These are phyloP conservation scores for Scartelaos histophorus DNA, from an alignment of 2,113 vertebrate species.

Conservation along the genomic window DNA sequence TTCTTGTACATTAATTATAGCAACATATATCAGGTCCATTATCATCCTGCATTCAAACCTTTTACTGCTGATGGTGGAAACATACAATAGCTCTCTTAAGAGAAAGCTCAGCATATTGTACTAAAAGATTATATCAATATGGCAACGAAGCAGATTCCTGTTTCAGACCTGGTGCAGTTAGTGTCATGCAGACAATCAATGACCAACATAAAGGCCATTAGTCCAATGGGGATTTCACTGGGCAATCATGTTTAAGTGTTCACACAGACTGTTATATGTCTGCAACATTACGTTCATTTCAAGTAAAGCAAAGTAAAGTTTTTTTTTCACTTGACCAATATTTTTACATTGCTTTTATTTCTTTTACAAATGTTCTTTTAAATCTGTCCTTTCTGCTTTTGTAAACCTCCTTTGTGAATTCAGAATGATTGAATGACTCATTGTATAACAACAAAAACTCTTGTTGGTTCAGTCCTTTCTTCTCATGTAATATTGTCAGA, in stretches of 20 bases:
- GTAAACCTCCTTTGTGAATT: not conserved
- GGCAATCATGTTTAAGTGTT: not conserved
- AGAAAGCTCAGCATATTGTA: not conserved
- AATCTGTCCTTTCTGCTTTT: not conserved
- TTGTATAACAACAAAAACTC: not conserved
- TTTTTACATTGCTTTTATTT: too few species aligned
- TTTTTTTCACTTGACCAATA: too few species aligned
- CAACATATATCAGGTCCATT: slow-evolving; percentile 1
- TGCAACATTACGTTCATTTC: too few species aligned
- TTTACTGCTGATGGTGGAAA: slow-evolving; percentile 23
- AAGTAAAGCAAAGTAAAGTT: too few species aligned
- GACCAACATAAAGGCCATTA: not conserved
- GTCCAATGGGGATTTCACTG: not conserved
- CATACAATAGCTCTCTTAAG: not conserved
- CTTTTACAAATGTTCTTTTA: too few species aligned
- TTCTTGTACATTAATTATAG: slow-evolving; percentile 3
- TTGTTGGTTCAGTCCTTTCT: not conserved
- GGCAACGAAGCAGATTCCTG: not conserved
- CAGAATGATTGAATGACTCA: not conserved
- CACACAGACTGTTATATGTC: not conserved
- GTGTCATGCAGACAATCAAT: not conserved
- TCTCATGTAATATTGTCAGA: not conserved
- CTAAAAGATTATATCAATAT: not conserved
- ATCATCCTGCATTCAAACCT: slow-evolving; percentile 8
- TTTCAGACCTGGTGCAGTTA: not conserved